Evolutionary conservation across 2,888 invertebrate genomes (phyloP).

Genomic region (Morpho helenor): DNA sequence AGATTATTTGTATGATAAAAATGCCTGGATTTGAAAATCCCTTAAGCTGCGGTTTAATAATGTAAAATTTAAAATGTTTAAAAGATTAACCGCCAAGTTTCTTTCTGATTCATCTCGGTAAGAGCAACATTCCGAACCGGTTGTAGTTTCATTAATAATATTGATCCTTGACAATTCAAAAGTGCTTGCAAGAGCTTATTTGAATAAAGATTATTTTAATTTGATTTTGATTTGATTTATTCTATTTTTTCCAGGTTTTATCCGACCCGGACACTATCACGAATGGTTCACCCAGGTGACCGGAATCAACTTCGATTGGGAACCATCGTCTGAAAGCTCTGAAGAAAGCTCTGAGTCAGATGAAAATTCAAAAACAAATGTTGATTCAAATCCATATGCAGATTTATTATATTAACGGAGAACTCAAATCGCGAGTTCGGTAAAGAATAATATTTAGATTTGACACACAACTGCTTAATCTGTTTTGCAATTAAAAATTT

Average conservation of each 20-base stretch:
- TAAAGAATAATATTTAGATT: not conserved
- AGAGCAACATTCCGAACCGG: no score
- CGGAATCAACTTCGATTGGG: conserved; percentile 61
- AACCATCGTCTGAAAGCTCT: conserved; percentile 1
- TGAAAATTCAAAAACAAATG: not conserved
- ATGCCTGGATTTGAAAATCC: no score
- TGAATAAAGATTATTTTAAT: not conserved
- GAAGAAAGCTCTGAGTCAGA: not conserved
- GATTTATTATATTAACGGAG: not conserved
- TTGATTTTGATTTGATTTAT: not conserved
- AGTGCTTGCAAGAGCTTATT: no score
- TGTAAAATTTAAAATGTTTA: no score
- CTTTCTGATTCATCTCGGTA: no score
- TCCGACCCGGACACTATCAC: conserved; percentile 66
- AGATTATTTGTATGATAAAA: no score
- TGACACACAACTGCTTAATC: no score
- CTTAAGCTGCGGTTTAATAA: no score
- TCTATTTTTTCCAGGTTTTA: conserved; percentile 43
- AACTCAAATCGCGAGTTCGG: not conserved
- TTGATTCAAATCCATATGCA: not conserved
- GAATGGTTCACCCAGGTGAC: conserved; percentile 56
- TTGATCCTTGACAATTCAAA: no score
- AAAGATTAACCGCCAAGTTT: no score
- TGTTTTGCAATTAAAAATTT: no score
- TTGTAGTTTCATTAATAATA: no score